phyloP scores from a whole-genome alignment of 2,113 vertebrate genomes.

The Cyanistes caeruleus region DNA sequence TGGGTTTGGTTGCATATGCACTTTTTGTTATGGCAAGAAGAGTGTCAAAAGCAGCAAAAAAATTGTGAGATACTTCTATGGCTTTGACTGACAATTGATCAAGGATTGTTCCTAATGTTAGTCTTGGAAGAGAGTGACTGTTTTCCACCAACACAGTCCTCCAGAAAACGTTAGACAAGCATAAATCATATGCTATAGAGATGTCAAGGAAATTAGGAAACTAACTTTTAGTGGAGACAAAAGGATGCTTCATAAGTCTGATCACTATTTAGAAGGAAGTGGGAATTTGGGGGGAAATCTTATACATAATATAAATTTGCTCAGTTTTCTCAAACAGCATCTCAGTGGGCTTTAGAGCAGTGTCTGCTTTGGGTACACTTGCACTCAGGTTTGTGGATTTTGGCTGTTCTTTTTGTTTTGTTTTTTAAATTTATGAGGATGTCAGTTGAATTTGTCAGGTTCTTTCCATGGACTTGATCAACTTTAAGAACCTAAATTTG shows the following conservation, averaged over 20 bases:
- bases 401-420: background rate
- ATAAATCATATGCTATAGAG: background rate
- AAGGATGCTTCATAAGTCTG: background rate
- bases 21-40: background rate
- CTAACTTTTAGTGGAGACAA: background rate
- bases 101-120: slow-evolving; percentile 12
- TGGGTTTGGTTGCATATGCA: background rate
- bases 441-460: background rate
- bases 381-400: background rate
- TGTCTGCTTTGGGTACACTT: background rate
- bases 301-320: background rate
- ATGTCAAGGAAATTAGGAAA: background rate
- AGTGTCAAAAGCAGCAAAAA: background rate
- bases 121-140: background rate
- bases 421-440: background rate
- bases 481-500: background rate
- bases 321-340: background rate
- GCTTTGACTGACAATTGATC: background rate
- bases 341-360: background rate
- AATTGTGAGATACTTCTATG: background rate
- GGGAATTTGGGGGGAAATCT: background rate
- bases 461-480: background rate
- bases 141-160: background rate
- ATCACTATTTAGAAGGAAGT: background rate
- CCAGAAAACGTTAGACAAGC: background rate